Base-by-base conservation (phyloP, 2,797 vertebrate species). In the Pempheris klunzingeri region DNA sequence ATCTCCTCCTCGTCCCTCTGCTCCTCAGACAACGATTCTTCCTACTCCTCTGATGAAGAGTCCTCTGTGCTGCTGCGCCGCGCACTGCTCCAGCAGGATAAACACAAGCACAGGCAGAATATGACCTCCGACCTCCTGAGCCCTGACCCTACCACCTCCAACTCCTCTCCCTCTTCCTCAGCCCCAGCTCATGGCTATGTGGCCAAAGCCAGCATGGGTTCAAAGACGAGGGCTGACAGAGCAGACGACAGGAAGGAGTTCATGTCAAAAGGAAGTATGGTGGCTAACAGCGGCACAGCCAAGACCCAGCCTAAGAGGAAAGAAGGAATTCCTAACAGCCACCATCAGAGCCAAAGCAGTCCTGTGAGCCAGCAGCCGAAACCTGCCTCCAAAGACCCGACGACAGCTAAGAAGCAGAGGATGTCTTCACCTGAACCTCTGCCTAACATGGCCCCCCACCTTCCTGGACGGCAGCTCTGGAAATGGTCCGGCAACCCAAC, bases 401-500 rank as follows among this genome's bases (percentile, higher is more conserved):
- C 70, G 17, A 46, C 84, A 20, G 77, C 96, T 59, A 98, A 98
- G 94, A 96, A 96, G 91, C 98, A 98, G 92, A 96, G 97, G 88
- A 96, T 97, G 94, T 96, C 97, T 34, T 96, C 97, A 61, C 95
- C 97, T 65, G 97, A 97, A 85, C 94, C 96, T 86, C 94, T 95
- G 90, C 90, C 96, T 83, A 97, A 96, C 94, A 96, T 97, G 87
- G 92, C 96, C 0, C 93, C 97, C 50, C 96, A 96, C 92, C 93
- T 97, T 82, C 96, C 97, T 0, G 97, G 96, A 30, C 96, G 95
- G 53, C 98, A 99, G 92, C 95, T 99, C 78, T 99, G 98, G 98
- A 97, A 95, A 88, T 99, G 98, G 98, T 99, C 98, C 0, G 98
- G 98, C 78, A 98, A 97, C 90, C 98, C 98, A 81, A 99, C 98